phyloP scores from a whole-genome alignment of 2,113 vertebrate genomes.

The Arenaria interpres region DNA sequence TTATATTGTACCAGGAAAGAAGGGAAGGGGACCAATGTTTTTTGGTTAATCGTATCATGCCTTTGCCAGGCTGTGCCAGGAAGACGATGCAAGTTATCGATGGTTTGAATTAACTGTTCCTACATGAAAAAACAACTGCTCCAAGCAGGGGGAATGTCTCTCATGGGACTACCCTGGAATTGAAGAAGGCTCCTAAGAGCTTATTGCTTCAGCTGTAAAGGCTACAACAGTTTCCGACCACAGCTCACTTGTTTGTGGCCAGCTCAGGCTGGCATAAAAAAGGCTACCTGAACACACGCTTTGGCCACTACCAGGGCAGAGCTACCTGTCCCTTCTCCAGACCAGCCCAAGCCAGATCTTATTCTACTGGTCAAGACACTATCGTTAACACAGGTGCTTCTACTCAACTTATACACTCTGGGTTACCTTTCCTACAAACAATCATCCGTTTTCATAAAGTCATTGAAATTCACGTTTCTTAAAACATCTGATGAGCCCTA shows the following conservation, averaged over 20 bases:
- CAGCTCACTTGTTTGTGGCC: neutral
- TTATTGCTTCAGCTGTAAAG: neutral
- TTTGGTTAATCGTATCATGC: accelerated
- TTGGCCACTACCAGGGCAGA: neutral
- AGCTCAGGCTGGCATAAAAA: neutral
- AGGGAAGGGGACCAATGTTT: neutral
- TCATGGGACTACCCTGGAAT: neutral
- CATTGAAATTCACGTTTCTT: neutral
- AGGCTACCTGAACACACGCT: neutral
- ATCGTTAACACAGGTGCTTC: neutral
- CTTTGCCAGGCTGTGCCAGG: neutral
- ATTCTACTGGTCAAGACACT: neutral
- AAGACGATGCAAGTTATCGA: neutral
- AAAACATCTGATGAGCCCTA: neutral
- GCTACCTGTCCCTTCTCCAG: neutral
- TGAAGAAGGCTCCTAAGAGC: neutral
- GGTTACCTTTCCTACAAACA: neutral
- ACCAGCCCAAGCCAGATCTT: neutral
- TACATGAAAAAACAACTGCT: neutral
- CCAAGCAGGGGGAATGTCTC: neutral
- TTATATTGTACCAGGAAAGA: neutral
- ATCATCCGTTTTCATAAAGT: neutral
- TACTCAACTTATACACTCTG: neutral
- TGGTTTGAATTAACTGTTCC: neutral
- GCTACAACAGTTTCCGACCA: neutral